A percentile compares a stretch with the other conserved stretches of the same genome.
Evolutionary conservation across 2,113 vertebrate genomes (phyloP).

Genomic region (Megaleporinus macrocephalus): DNA sequence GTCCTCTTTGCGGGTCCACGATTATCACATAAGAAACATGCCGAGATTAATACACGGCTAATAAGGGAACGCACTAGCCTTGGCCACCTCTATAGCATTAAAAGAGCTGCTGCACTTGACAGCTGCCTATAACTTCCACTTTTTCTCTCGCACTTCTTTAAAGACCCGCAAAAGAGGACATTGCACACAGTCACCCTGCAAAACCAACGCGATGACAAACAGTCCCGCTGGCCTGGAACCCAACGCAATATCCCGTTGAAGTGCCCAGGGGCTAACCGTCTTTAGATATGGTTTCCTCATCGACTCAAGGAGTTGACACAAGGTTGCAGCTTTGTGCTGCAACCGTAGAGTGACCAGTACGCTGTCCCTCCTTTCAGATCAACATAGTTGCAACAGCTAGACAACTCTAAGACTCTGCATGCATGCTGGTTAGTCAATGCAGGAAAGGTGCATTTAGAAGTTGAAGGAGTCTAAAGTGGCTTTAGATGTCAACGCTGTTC

Average conservation of each 20-base stretch:
- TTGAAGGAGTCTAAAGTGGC: background rate
- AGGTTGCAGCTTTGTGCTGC: background rate
- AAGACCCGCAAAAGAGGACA: background rate
- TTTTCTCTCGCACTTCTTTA: background rate
- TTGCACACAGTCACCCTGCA: background rate
- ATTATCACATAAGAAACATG: constrained; percentile 1
- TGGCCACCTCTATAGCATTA: background rate
- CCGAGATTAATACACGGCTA: background rate
- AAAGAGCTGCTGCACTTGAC: background rate
- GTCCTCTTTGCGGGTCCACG: background rate
- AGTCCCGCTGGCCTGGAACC: background rate
- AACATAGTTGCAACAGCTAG: constrained; percentile 31
- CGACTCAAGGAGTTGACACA: background rate
- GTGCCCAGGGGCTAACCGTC: too few species aligned
- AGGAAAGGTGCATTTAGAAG: too few species aligned
- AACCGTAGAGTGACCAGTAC: background rate
- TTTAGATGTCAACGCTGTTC: too few species aligned
- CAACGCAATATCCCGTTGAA: background rate
- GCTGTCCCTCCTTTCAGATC: background rate
- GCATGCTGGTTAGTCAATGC: background rate
- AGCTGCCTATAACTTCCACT: background rate
- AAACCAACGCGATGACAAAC: background rate
- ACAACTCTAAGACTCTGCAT: background rate
- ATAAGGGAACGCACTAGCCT: background rate
- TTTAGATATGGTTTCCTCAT: background rate